phyloP scores from a whole-genome alignment of 1,140 invertebrate genomes.

The Ostrea edulis region DNA sequence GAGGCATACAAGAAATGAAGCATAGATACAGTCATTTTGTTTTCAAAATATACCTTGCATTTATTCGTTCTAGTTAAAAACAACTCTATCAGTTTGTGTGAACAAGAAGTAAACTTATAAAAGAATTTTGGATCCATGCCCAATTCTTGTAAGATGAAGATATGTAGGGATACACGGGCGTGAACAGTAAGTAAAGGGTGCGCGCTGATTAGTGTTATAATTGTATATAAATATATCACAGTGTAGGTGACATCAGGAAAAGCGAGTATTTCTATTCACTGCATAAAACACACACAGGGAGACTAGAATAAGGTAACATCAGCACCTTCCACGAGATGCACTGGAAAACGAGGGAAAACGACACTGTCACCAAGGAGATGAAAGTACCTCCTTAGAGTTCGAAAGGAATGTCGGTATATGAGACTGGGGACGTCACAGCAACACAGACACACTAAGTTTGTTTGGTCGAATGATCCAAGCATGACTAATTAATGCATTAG shows the following conservation, averaged over 20 bases:
- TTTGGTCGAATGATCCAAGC: not conserved
- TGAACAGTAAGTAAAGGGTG: not conserved
- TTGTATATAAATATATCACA: not conserved
- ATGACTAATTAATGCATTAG: not conserved
- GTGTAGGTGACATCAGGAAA: not conserved
- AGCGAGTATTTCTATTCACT: constrained; percentile 29
- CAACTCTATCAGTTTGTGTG: no score
- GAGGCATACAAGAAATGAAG: not conserved
- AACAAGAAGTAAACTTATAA: no score
- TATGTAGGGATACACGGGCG: not conserved
- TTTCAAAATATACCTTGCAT: no score
- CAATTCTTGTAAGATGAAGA: no score
- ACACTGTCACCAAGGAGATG: constrained; percentile 12
- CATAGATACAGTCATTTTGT: not conserved
- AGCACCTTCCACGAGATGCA: constrained; percentile 3
- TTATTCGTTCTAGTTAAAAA: no score
- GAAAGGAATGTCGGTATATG: constrained; percentile 16
- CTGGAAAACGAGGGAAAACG: not conserved
- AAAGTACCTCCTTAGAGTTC: constrained; percentile 6
- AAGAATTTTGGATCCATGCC: no score
- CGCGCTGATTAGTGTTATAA: not conserved
- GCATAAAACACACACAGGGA: constrained; percentile 15
- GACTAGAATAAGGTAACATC: constrained; percentile 22
- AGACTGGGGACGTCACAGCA: constrained; percentile 1
- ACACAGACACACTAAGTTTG: not conserved